Evolutionary conservation across 2,113 vertebrate genomes (phyloP).

Genomic region (Chaetorhynchus papuensis): DNA sequence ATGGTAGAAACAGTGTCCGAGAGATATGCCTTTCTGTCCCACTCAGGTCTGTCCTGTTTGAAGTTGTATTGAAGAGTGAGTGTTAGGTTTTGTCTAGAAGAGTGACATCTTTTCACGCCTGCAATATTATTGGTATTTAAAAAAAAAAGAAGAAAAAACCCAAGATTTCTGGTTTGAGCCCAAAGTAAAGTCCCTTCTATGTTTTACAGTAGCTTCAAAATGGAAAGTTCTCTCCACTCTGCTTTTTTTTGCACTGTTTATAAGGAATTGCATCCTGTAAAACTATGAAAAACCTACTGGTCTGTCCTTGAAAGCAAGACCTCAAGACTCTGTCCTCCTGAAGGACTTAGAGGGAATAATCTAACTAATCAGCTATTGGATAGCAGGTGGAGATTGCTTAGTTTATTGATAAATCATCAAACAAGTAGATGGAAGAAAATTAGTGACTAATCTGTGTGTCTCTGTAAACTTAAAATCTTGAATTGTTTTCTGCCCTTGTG

Average conservation of each 20-base stretch:
- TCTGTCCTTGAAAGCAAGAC: background rate
- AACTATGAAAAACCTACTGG: background rate
- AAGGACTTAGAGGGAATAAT: background rate
- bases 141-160: background rate
- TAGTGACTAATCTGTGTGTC: background rate
- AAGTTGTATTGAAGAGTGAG: background rate
- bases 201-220: background rate
- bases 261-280: background rate
- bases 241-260: background rate
- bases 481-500: background rate
- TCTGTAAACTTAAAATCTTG: background rate
- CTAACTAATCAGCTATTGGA: background rate
- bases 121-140: background rate
- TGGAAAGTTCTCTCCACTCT: background rate
- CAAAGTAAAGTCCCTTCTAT: background rate
- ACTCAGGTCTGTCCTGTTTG: background rate
- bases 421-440: background rate
- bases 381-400: background rate
- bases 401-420: conserved; percentile 14
- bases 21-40: background rate
- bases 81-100: background rate
- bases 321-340: background rate
- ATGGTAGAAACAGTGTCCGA: accelerated
- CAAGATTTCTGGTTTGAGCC: background rate
- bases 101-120: background rate